These are phyloP conservation scores for Zosterops hypoxanthus DNA, from an alignment of 2,113 vertebrate genomes.

Conservation along the genomic window DNA sequence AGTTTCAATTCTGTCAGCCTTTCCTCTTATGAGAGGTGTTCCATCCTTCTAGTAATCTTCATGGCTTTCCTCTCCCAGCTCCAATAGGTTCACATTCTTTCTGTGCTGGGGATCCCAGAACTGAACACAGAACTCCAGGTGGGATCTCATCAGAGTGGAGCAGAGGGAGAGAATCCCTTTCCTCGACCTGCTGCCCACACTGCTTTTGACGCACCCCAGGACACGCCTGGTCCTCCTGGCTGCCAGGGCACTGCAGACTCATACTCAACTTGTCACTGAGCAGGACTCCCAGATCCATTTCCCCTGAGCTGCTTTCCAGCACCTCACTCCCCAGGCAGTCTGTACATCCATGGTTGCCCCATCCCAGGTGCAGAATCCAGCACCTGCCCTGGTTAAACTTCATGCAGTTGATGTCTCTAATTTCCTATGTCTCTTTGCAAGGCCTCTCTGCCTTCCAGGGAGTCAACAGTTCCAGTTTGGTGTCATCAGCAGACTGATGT, in stretches of 20 bases:
- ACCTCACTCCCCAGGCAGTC: background rate
- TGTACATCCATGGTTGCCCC: fast-evolving
- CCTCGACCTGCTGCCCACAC: fast-evolving
- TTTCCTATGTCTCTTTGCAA: background rate
- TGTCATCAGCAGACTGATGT: background rate
- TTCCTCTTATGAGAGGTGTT: background rate
- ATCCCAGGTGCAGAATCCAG: background rate
- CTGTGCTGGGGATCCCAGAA: background rate
- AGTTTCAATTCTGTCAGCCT: background rate
- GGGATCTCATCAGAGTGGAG: background rate
- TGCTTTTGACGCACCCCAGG: background rate
- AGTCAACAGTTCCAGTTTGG: background rate
- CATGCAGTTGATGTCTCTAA: background rate
- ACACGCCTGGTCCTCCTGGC: background rate
- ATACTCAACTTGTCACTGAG: background rate
- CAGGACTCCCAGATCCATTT: background rate
- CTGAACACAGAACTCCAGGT: background rate
- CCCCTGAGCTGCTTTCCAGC: background rate
- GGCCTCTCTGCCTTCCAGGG: background rate
- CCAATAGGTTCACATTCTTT: background rate
- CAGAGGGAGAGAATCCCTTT: background rate
- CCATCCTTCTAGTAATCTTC: background rate
- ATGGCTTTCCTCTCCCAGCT: background rate
- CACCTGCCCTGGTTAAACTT: background rate
- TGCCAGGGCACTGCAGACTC: background rate